Evolutionary conservation across 2,797 vertebrate species (phyloP), one percentile per base, ranked within the genome.

Genomic region (Lindbergichthys nudifrons): DNA sequence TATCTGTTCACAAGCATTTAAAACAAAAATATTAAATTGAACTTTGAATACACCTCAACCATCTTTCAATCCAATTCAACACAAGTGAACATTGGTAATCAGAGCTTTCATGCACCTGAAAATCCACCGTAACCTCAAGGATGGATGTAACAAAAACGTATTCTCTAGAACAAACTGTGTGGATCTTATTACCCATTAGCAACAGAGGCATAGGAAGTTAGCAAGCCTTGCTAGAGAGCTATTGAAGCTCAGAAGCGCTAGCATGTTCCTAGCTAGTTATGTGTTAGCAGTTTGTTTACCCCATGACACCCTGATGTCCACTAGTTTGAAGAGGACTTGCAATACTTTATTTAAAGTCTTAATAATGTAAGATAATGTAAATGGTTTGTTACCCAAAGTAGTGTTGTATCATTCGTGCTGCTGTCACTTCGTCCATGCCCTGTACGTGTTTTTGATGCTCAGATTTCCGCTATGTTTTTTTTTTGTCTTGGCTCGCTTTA

Each of bases 401-500:
- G 51, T 21, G 57, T 15, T 76, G 52, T 30, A 61, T 75, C 39
- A 39, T n/a, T 36, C 7, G 39, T 30, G 73, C 65, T 47, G 67
- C 56, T 32, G 18, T 46, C 30, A 63, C 74, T 65, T 42, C 21
- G 41, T 56, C 59, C 67, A 59, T 70, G 56, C 67, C 77, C 65
- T 80, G 21, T 26, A 16, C 45, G 13, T 68, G 57, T 51, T 78
- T 84, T 73, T 82, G 67, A 74, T 14, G 18, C 60, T 73, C 54
- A 10, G 48, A 83, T 66, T 75, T 70, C 30, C 21, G 56, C 79
- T 67, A 3, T 64, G 69, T 60, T 70, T 56, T 62, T 79, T 39
- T 58, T 63, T 50, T 79, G 79, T 79, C 85, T 76, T 41, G 15
- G 45, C 75, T 79, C 79, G 66, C 74, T 81, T 79, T 77, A 78